Base-by-base conservation (phyloP, 1,140 invertebrate genomes). In the Orussus abietinus region DNA sequence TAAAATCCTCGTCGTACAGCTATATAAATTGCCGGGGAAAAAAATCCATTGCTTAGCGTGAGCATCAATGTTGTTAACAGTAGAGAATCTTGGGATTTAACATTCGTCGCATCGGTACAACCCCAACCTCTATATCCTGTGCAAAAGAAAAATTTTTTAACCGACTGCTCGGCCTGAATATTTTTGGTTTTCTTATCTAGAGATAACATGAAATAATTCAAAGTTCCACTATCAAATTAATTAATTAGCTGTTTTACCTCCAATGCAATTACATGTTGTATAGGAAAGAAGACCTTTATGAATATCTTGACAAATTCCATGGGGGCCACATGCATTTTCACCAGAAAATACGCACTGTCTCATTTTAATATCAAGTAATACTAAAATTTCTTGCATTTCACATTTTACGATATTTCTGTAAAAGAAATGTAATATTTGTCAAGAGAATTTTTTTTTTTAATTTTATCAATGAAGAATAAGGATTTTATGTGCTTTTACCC, bases 21-120 rank as follows among this genome's bases (percentile, higher is more conserved):
- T 31, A 93, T 66, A 51, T 85, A 80, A 21, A 90, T 81, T n/a
- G 88, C 84, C 20, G 91, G 88, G 28, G 92, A 59, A 59, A 96
- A 95, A 33, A 89, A 78, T 15, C 90, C 59, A 68, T 96, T 96
- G 67, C 91, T 95, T 10, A 93, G 59, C 0, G 90, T 90, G 2
- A 95, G 75, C 2, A 92, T 69, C 1, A 92, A 59, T 0, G 86
- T 78, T 20, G 84, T 81, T 5, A 84, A 41, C 5, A 92, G 58
- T 43, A 90, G 77, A 47, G 82, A 77, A 6, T 72, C 66, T 38
- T 79, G 74, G 15, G 83, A 77, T 46, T 80, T 80, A 31, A 88
- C 88, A 58, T 83, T 72, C 0, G 81, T 78, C 42, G 77, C 79
- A 65, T 95, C 91, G 0, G 83, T 86, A 60, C 92, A 96, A 30